A percentile compares a stretch with the other conserved stretches of the same genome.
Evolutionary conservation across 2,797 vertebrate species (phyloP).

Genomic region (Buphagus erythrorhynchus): DNA sequence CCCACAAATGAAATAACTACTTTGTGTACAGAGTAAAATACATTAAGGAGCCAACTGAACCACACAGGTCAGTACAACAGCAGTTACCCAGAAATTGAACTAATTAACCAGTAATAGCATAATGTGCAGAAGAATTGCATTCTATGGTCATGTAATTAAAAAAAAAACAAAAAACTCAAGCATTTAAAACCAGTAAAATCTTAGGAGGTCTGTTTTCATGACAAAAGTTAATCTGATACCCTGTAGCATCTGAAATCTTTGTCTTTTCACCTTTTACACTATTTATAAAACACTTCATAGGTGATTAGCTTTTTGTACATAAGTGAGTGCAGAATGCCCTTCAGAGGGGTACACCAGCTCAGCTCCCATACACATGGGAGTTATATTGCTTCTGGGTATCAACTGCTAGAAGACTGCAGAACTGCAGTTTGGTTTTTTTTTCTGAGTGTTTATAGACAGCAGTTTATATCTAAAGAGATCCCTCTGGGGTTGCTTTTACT

Average conservation of each 20-base stretch:
- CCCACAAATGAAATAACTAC: not conserved
- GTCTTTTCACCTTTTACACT: not conserved
- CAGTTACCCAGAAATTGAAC: not conserved
- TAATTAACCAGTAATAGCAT: not conserved
- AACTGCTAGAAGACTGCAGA: not conserved
- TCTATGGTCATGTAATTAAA: not conserved
- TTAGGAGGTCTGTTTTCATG: not conserved
- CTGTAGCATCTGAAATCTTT: not conserved
- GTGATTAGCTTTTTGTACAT: fast-evolving
- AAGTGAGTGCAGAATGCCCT: not conserved
- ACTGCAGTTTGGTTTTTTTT: not conserved
- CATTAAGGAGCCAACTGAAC: not conserved
- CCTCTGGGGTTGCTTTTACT: not conserved
- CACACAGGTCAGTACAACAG: not conserved
- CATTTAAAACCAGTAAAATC: not conserved
- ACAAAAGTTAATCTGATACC: not conserved
- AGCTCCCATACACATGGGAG: fast-evolving
- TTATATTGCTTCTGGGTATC: not conserved
- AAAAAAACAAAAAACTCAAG: not conserved
- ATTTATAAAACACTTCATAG: not conserved
- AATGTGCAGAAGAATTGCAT: not conserved
- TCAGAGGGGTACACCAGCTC: not conserved
- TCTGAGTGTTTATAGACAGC: not conserved
- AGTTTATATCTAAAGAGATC: not conserved
- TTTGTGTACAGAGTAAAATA: not conserved